Conservation (phyloP, 2,888 invertebrate genomes). For the Clanis bilineata region DNA sequence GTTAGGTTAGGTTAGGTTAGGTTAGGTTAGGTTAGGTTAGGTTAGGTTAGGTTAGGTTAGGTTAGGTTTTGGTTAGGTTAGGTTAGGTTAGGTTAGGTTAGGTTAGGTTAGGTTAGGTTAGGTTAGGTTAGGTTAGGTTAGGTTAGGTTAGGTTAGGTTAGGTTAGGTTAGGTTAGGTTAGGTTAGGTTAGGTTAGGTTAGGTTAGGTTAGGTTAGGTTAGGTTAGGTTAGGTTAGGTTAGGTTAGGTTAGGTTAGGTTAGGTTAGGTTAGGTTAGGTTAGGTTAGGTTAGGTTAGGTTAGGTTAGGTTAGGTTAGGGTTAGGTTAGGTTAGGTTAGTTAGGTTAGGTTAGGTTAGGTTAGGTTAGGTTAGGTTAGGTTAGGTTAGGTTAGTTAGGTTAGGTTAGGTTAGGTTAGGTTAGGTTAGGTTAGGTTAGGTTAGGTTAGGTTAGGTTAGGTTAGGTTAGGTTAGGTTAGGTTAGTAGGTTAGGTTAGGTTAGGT, state of each 20-base stretch:
- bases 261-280: constrained; percentile 16
- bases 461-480: constrained; percentile 24
- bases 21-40: constrained; percentile 30
- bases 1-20: constrained; percentile 29
- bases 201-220: constrained; percentile 17
- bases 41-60: constrained; percentile 26
- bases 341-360: constrained; percentile 21
- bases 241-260: constrained; percentile 8
- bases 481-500: constrained; percentile 26
- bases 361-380: constrained; percentile 22
- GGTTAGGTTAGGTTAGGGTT: constrained; percentile 24
- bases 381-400: constrained; percentile 22
- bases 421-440: constrained; percentile 23
- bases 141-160: constrained; percentile 25
- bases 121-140: constrained; percentile 21
- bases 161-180: constrained; percentile 31
- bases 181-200: constrained; percentile 21
- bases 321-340: constrained; percentile 21
- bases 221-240: constrained; percentile 19
- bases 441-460: constrained; percentile 23
- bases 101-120: constrained; percentile 20
- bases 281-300: constrained; percentile 20
- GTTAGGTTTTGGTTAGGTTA: constrained; percentile 28
- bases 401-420: constrained; percentile 24
- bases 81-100: constrained; percentile 28